These are phyloP conservation scores for Heliocidaris tuberculata DNA, from an alignment of 35 echinoderm and acorn worm species.

Conservation along the genomic window DNA sequence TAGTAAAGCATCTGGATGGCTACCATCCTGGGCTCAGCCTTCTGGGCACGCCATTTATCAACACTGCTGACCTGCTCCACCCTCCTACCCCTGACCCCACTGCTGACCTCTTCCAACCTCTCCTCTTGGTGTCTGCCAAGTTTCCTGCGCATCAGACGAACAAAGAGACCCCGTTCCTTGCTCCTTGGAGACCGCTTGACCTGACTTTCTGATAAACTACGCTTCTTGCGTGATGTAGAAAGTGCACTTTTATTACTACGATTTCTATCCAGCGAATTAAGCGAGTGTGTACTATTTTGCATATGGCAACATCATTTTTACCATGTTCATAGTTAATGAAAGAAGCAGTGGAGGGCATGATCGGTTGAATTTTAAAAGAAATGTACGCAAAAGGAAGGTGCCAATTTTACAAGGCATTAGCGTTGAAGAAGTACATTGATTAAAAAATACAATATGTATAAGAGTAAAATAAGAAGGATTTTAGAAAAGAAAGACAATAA, in stretches of 20 bases:
- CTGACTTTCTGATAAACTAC: conserved; percentile 10
- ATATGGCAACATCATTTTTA: no score
- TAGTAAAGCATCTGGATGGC: conserved; percentile 33
- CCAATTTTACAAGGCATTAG: no score
- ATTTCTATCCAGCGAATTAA: not conserved
- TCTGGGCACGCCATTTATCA: not conserved
- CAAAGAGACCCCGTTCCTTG: not conserved
- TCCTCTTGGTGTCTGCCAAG: conserved; percentile 14
- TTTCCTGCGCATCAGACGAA: not conserved
- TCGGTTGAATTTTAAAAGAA: no score
- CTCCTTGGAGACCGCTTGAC: not conserved
- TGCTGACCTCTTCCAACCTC: not conserved
- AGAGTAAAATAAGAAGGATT: no score
- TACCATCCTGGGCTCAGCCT: not conserved
- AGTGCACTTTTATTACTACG: not conserved
- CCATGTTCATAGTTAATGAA: no score
- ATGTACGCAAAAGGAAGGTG: no score
- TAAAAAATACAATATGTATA: no score
- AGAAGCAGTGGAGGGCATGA: no score
- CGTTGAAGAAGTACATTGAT: no score
- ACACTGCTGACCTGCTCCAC: not conserved
- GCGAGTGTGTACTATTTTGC: not conserved
- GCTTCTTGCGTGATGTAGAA: not conserved
- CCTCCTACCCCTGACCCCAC: not conserved
- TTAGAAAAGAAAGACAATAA: no score